Percentiles rank a stretch among this genome's conserved stretches.
phyloP scores from a whole-genome alignment of 2,888 invertebrate genomes.

The Augochlorella aurata region DNA sequence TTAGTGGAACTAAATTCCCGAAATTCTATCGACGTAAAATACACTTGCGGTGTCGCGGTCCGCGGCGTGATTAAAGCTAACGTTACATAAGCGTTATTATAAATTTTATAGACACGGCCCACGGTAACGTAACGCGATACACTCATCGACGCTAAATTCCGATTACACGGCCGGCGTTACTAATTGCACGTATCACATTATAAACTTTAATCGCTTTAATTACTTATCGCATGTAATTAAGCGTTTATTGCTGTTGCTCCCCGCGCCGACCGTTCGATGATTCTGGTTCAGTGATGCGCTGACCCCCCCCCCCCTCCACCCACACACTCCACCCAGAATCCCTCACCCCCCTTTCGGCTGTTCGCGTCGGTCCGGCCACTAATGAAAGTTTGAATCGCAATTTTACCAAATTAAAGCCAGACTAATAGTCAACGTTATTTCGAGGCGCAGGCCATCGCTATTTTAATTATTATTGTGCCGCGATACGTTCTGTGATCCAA shows the following conservation, averaged over 20 bases:
- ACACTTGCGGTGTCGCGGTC: background rate
- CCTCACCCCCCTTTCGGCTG: slow-evolving; percentile 11
- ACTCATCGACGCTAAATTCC: slow-evolving; percentile 57
- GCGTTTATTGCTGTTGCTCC: slow-evolving; percentile 66
- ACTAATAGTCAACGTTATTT: slow-evolving; percentile 68
- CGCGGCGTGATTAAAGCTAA: slow-evolving; percentile 50
- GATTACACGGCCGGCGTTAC: slow-evolving; percentile 57
- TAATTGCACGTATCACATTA: slow-evolving; percentile 67
- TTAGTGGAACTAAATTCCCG: slow-evolving; percentile 12
- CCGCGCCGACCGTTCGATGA: slow-evolving; percentile 54
- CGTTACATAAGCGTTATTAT: slow-evolving; percentile 46
- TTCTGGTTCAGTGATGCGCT: slow-evolving; percentile 58
- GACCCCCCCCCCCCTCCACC: background rate
- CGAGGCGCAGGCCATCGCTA: slow-evolving; percentile 49
- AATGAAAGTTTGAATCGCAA: slow-evolving; percentile 68
- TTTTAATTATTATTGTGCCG: slow-evolving; percentile 63
- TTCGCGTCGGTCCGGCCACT: slow-evolving; percentile 39
- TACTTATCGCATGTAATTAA: slow-evolving; percentile 69
- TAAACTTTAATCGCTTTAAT: slow-evolving; percentile 71
- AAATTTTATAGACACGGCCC: slow-evolving; percentile 54
- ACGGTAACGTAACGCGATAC: slow-evolving; percentile 39
- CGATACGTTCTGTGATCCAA: slow-evolving; percentile 48
- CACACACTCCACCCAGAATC: background rate
- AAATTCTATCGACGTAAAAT: slow-evolving; percentile 26
- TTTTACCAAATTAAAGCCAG: slow-evolving; percentile 67